phyloP scores from a whole-genome alignment of 2,888 invertebrate genomes.

The Trachelus stipa region DNA sequence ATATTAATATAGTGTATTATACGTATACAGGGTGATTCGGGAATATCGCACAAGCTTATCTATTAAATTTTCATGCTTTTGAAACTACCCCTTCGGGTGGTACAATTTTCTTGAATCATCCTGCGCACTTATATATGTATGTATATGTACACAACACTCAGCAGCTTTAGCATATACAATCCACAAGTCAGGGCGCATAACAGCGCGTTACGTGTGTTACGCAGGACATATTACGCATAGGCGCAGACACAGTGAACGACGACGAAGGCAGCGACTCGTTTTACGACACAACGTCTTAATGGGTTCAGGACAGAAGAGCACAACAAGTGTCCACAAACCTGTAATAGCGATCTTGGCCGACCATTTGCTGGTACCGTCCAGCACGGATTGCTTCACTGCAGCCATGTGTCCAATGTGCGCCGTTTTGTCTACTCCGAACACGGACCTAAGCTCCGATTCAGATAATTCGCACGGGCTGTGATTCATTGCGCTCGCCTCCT shows the following conservation, averaged over 20 bases:
- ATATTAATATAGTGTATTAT: conserved; percentile 11
- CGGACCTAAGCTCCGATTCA: conserved; percentile 78
- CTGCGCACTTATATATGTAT: conserved; percentile 1
- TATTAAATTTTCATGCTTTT: neutral
- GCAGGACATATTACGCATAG: neutral
- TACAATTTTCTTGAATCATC: neutral
- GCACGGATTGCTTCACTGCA: conserved; percentile 97
- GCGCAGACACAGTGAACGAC: conserved; percentile 6
- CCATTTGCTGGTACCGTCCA: conserved; percentile 99
- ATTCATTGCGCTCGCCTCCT: conserved; percentile 44
- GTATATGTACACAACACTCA: conserved; percentile 23
- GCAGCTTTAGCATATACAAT: conserved; percentile 15
- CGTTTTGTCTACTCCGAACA: conserved; percentile 95
- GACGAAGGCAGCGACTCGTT: conserved; percentile 11
- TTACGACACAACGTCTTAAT: conserved; percentile 14
- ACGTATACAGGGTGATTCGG: conserved; percentile 11
- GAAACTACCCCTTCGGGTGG: neutral
- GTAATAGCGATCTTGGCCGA: conserved; percentile 99
- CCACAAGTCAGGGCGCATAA: neutral
- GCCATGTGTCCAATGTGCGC: conserved; percentile 96
- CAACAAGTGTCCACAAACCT: conserved; percentile 81
- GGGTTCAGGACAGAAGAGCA: conserved; percentile 32
- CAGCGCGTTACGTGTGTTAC: neutral
- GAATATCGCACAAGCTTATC: neutral
- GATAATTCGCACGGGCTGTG: conserved; percentile 28